These are phyloP conservation scores for Bettongia penicillata DNA, from an alignment of 2,113 vertebrate species.

Conservation along the genomic window DNA sequence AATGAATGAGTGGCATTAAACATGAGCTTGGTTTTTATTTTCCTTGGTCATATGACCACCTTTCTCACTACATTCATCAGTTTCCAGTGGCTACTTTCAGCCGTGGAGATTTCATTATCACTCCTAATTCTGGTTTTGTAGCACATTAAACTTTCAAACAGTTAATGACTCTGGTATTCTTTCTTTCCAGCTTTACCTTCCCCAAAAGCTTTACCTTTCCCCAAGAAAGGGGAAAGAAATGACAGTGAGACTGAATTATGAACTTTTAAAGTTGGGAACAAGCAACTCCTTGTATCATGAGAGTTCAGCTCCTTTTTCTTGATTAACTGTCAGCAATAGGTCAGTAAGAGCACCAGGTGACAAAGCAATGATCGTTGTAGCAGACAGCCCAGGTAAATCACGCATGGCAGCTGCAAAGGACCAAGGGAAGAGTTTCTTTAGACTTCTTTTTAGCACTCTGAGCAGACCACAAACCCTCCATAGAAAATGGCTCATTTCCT, in stretches of 20 bases:
- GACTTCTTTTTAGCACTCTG: slow-evolving; percentile 17
- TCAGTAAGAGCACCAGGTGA: slow-evolving; percentile 24
- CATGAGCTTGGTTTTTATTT: slow-evolving; percentile 74
- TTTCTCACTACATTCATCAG: slow-evolving; percentile 85
- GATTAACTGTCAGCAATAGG: slow-evolving; percentile 68
- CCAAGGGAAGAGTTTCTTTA: slow-evolving; percentile 32
- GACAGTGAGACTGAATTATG: slow-evolving; percentile 82
- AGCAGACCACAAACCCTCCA: slow-evolving; percentile 30
- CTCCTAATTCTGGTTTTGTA: slow-evolving; percentile 87
- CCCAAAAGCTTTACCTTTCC: too few relatives aligned
- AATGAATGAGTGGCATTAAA: slow-evolving; percentile 77
- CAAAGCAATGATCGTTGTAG: slow-evolving; percentile 29
- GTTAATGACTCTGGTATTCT: slow-evolving; percentile 89
- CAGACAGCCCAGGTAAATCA: slow-evolving; percentile 50
- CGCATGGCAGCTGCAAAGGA: not conserved
- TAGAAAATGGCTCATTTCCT: slow-evolving; percentile 42
- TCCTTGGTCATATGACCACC: slow-evolving; percentile 74
- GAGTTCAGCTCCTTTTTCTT: slow-evolving; percentile 66
- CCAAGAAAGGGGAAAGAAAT: slow-evolving; percentile 79
- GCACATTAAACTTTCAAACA: slow-evolving; percentile 83
- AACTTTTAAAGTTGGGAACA: slow-evolving; percentile 79
- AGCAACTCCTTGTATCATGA: slow-evolving; percentile 75
- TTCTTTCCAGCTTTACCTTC: slow-evolving; percentile 80
- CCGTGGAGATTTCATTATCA: slow-evolving; percentile 87
- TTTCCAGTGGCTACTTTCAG: slow-evolving; percentile 81